Percentiles rank a stretch among this genome's conserved stretches.
These are phyloP conservation scores for Chrysotoxum bicinctum DNA, from an alignment of 2,888 invertebrate genomes.

Conservation along the genomic window DNA sequence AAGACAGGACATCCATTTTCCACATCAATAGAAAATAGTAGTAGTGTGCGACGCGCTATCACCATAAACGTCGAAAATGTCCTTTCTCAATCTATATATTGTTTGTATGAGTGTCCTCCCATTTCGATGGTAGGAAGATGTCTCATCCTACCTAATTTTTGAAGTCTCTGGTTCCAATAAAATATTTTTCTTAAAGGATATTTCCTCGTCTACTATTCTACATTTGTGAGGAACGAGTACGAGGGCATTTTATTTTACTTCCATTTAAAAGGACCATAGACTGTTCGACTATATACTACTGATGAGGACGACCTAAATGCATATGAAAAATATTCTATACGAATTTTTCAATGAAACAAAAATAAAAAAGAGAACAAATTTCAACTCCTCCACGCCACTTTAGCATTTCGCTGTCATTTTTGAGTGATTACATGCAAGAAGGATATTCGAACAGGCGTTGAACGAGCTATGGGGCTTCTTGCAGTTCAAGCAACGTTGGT, in stretches of 20 bases:
- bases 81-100: neutral
- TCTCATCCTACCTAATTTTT: conserved; percentile 23
- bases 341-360: conserved; percentile 40
- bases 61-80: conserved; percentile 46
- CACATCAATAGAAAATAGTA: conserved; percentile 63
- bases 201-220: conserved; percentile 30
- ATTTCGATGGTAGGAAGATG: neutral
- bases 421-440: conserved; percentile 66
- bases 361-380: neutral
- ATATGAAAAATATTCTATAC: conserved; percentile 62
- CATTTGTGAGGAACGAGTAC: conserved; percentile 4
- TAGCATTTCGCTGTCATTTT: conserved; percentile 16
- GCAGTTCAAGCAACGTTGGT: neutral
- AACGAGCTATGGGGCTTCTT: neutral
- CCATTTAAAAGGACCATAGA: conserved; percentile 17
- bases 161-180: conserved; percentile 32
- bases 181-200: conserved; percentile 33
- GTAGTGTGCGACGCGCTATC: conserved; percentile 45
- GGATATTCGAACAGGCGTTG: conserved; percentile 15
- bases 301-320: conserved; percentile 32
- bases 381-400: neutral
- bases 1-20: conserved; percentile 68
- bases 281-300: conserved; percentile 11
- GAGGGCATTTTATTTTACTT: neutral
- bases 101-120: neutral